Evolutionary conservation across 2,888 invertebrate genomes (phyloP).

Genomic region (Lordiphosa fenestrarum): DNA sequence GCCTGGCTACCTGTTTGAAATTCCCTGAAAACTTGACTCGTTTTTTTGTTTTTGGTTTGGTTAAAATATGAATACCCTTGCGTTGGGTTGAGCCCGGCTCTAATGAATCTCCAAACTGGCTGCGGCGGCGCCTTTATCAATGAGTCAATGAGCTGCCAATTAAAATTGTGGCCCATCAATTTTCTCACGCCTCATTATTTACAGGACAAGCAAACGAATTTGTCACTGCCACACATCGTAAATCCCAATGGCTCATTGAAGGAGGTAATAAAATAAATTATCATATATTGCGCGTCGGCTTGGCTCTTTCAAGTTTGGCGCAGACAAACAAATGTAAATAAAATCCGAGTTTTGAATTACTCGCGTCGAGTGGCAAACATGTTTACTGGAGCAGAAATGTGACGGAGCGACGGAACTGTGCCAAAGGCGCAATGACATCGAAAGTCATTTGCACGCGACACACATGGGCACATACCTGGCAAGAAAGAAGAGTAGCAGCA

Average conservation of each 20-base stretch:
- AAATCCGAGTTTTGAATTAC: slow-evolving; percentile 9
- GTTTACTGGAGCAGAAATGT: slow-evolving; percentile 56
- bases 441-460: slow-evolving; percentile 31
- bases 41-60: too few relatives aligned
- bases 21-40: too few relatives aligned
- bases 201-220: slow-evolving; percentile 22
- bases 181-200: slow-evolving; percentile 26
- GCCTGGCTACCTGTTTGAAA: too few relatives aligned
- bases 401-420: slow-evolving; percentile 22
- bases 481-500: not conserved
- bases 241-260: slow-evolving; percentile 22
- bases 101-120: too few relatives aligned
- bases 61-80: too few relatives aligned
- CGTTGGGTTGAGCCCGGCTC: too few relatives aligned
- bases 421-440: slow-evolving; percentile 34
- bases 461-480: slow-evolving; percentile 5
- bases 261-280: slow-evolving; percentile 27
- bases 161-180: slow-evolving; percentile 17
- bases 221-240: slow-evolving; percentile 40
- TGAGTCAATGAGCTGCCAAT: too few relatives aligned
- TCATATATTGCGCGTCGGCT: slow-evolving; percentile 18
- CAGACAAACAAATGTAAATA: slow-evolving; percentile 1
- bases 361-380: slow-evolving; percentile 12
- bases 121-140: slow-evolving; percentile 23
- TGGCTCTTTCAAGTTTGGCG: slow-evolving; percentile 35